Percentiles rank a stretch among this genome's conserved stretches.
Evolutionary conservation across 2,113 vertebrate genomes (phyloP).

Genomic region (Recurvirostra avosetta): DNA sequence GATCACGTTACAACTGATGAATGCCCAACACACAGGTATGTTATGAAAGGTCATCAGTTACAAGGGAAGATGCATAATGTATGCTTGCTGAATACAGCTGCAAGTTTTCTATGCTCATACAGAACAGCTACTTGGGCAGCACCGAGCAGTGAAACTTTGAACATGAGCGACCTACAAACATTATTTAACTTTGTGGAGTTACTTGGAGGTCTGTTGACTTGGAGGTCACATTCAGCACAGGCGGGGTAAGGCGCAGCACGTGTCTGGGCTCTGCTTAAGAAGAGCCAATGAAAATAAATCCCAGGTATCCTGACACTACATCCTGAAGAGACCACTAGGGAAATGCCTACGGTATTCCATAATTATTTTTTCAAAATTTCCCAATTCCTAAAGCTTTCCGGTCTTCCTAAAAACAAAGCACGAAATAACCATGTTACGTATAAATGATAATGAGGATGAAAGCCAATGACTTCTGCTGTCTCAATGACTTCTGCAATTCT

Average conservation of each 20-base stretch:
- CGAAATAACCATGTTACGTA: not conserved
- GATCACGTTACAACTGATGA: slow-evolving; percentile 55
- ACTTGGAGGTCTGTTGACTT: not conserved
- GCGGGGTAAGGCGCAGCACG: rapidly evolving
- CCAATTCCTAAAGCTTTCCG: not conserved
- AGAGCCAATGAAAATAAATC: not conserved
- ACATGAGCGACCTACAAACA: rapidly evolving
- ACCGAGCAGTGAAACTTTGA: not conserved
- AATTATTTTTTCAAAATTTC: not conserved
- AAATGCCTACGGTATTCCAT: not conserved
- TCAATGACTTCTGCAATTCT: not conserved
- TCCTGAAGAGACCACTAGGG: not conserved
- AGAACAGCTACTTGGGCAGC: not conserved
- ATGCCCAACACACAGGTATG: slow-evolving; percentile 33
- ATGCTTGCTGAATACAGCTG: not conserved
- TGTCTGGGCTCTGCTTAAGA: not conserved
- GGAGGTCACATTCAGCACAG: rapidly evolving
- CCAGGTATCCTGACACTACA: too few species aligned
- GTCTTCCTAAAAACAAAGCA: not conserved
- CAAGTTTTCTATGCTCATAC: not conserved
- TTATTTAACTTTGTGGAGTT: not conserved
- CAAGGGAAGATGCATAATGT: slow-evolving; percentile 52
- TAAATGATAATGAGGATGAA: not conserved
- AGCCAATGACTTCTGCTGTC: not conserved
- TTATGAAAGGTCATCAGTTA: slow-evolving; percentile 64